Evolutionary conservation across 2,888 invertebrate species (phyloP).

Genomic region (Cryptus viduatorius): DNA sequence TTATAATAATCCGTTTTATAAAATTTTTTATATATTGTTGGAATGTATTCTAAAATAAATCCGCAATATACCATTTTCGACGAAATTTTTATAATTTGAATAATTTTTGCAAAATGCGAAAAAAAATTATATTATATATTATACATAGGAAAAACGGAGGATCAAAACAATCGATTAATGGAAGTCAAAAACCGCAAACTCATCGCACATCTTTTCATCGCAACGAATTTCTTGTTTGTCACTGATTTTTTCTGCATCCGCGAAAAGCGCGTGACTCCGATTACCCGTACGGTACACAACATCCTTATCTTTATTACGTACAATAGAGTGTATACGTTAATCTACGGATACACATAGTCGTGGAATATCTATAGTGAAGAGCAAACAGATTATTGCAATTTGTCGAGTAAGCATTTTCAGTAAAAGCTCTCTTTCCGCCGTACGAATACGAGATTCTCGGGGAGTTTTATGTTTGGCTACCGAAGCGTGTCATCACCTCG

Average conservation of each 20-base stretch:
- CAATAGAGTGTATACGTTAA: conserved; percentile 2
- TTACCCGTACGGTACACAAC: conserved; percentile 7
- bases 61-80: too few species aligned
- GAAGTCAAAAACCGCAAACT: too few species aligned
- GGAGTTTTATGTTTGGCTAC: not conserved
- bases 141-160: too few species aligned
- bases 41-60: too few species aligned
- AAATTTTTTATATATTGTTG: too few species aligned
- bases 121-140: too few species aligned
- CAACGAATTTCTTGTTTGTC: not conserved
- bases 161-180: too few species aligned
- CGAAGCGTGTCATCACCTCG: conserved; percentile 5
- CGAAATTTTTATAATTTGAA: too few species aligned
- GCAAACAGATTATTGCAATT: conserved; percentile 59
- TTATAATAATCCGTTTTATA: too few species aligned
- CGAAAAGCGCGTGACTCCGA: not conserved
- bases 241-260: not conserved
- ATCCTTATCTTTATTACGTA: conserved; percentile 53
- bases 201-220: too few species aligned
- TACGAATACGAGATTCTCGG: not conserved
- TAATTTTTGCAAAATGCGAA: too few species aligned
- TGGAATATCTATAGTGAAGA: not conserved
- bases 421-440: not conserved
- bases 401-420: conserved; percentile 45
- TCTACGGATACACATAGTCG: not conserved